phyloP scores from a whole-genome alignment of 2,888 invertebrate species.

The Dioctria linearis region DNA sequence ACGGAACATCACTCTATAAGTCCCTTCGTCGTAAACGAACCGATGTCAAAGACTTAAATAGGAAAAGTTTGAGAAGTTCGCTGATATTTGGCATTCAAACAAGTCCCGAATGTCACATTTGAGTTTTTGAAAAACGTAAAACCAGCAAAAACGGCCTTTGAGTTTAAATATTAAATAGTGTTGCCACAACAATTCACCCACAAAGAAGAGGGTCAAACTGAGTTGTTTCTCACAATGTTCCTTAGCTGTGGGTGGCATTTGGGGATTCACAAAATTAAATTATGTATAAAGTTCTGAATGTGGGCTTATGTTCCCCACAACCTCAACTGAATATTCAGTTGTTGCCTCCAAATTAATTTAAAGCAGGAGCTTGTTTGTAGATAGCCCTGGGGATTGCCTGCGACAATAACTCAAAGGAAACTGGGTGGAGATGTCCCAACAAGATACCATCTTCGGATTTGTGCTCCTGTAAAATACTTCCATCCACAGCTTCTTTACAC shows the following conservation, averaged over 20 bases:
- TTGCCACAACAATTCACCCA: conserved; percentile 49
- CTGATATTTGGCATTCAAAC: conserved; percentile 50
- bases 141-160: conserved; percentile 37
- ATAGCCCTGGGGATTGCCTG: conserved; percentile 29
- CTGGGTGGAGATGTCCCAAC: not conserved
- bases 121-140: conserved; percentile 43
- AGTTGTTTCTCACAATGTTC: not conserved
- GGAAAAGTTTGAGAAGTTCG: conserved; percentile 37
- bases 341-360: conserved; percentile 55
- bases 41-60: not conserved
- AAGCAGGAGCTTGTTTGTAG: conserved; percentile 50
- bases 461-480: not conserved
- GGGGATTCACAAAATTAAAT: conserved; percentile 55
- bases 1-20: conserved; percentile 1
- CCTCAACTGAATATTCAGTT: conserved; percentile 53
- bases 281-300: conserved; percentile 54
- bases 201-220: conserved; percentile 39
- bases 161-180: conserved; percentile 57
- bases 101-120: conserved; percentile 56
- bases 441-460: conserved; percentile 4
- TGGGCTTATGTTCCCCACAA: conserved; percentile 53
- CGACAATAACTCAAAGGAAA: conserved; percentile 44
- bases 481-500: conserved; percentile 34
- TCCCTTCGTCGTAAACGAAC: conserved; percentile 17
- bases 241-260: conserved; percentile 10